These are phyloP conservation scores for Notarius lentiginosus DNA, from an alignment of 2,113 vertebrate genomes.

Conservation along the genomic window DNA sequence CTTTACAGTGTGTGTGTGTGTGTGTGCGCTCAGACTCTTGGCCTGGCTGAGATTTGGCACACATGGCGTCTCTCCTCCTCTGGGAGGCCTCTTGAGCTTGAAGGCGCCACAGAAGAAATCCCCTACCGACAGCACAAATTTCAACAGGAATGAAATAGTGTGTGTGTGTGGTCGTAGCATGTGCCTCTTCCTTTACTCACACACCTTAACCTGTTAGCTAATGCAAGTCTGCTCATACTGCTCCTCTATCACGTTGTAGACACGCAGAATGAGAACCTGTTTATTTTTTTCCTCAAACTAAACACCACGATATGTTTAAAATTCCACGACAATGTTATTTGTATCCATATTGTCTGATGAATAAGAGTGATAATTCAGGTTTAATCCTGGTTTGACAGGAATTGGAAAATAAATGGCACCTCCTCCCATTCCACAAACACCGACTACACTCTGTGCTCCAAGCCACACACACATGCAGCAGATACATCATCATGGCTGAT, in stretches of 20 bases:
- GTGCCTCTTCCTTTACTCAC: background rate
- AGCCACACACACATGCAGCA: background rate
- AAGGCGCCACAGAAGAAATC: conserved; percentile 29
- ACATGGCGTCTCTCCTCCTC: conserved; percentile 1
- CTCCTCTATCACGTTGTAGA: background rate
- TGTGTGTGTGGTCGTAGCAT: background rate
- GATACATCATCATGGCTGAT: background rate
- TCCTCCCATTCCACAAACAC: conserved; percentile 4
- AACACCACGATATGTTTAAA: background rate
- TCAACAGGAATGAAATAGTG: conserved; percentile 28
- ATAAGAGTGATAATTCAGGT: background rate
- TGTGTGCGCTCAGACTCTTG: conserved; percentile 7
- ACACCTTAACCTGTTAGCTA: background rate
- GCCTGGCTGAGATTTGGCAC: conserved; percentile 37
- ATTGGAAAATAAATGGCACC: background rate
- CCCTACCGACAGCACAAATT: conserved; percentile 20
- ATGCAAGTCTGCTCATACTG: background rate
- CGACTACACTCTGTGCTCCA: background rate
- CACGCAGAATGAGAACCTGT: background rate
- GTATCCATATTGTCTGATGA: background rate
- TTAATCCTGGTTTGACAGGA: conserved; percentile 2
- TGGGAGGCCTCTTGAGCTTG: conserved; percentile 33
- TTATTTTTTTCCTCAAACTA: background rate
- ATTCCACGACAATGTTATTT: background rate
- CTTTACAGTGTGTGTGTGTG: background rate